Evolutionary conservation across 2,888 invertebrate species (phyloP).

Genomic region (Pammene aurita): DNA sequence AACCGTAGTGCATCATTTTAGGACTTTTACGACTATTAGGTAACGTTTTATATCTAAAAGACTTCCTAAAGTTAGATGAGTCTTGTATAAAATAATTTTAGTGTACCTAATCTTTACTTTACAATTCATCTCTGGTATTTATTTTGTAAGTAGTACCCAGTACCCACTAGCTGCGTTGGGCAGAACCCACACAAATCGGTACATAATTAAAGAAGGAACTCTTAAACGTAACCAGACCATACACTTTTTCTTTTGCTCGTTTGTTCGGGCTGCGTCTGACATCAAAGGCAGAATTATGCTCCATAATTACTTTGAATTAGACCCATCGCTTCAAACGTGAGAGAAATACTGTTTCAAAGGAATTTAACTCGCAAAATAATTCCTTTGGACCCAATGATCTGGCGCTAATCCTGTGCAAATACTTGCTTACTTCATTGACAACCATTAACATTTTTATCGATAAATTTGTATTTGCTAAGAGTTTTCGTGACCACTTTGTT

Average conservation of each 20-base stretch:
- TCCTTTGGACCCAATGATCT: slow-evolving; percentile 27
- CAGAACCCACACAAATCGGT: neutral
- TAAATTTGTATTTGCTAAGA: neutral
- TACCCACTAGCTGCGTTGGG: no score
- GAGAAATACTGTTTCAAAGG: slow-evolving; percentile 26
- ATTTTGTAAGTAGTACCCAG: no score
- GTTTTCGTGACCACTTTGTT: neutral
- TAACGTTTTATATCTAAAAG: no score
- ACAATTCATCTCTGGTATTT: no score
- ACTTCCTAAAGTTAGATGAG: no score
- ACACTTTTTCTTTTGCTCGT: slow-evolving; percentile 19
- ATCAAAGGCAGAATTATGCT: slow-evolving; percentile 37
- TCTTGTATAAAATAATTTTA: no score
- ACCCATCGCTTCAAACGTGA: slow-evolving; percentile 27
- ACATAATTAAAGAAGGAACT: slow-evolving; percentile 25
- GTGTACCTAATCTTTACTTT: no score
- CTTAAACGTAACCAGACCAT: slow-evolving; percentile 23
- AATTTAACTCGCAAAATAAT: slow-evolving; percentile 31
- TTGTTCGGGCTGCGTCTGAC: slow-evolving; percentile 25
- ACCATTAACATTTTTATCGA: no score
- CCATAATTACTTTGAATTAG: slow-evolving; percentile 36
- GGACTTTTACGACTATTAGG: neutral
- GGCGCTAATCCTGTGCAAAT: slow-evolving; percentile 15
- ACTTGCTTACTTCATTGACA: neutral
- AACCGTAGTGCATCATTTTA: slow-evolving; percentile 23